A percentile compares a stretch with the other conserved stretches of the same genome.
phyloP scores from a whole-genome alignment of 2,113 vertebrate genomes.

The Manacus vitellinus region DNA sequence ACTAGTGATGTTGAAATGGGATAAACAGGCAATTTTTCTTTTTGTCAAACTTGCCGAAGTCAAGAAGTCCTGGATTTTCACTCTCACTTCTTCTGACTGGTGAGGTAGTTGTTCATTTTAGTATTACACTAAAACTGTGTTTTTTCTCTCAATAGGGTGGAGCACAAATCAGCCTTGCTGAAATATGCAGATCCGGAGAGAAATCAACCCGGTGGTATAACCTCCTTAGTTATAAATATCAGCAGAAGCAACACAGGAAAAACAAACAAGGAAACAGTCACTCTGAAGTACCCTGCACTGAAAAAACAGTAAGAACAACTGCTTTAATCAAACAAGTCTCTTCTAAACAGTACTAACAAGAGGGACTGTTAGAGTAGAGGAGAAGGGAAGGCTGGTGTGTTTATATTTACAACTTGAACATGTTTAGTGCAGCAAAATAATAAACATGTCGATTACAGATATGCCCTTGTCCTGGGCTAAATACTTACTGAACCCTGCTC shows the following conservation, averaged over 20 bases:
- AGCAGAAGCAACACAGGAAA: conserved; percentile 78
- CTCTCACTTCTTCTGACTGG: not conserved
- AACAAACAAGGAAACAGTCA: conserved; percentile 60
- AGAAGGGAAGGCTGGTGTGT: not conserved
- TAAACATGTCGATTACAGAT: not conserved
- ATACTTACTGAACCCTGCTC: not conserved
- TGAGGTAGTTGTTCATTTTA: not conserved
- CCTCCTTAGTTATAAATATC: conserved; percentile 85
- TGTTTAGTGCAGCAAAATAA: not conserved
- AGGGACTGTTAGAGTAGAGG: not conserved
- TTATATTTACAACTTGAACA: not conserved
- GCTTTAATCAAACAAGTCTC: not conserved
- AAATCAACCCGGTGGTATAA: conserved; percentile 90
- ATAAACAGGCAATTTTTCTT: not conserved
- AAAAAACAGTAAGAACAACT: conserved; percentile 68
- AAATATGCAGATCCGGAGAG: conserved; percentile 84
- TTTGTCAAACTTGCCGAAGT: not conserved
- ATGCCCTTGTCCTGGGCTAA: not conserved
- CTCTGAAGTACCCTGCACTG: conserved; percentile 37
- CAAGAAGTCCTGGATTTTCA: not conserved
- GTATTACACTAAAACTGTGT: not conserved
- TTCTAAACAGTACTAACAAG: not conserved
- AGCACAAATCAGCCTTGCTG: conserved; percentile 94
- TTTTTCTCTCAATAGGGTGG: conserved; percentile 80
- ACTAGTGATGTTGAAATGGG: not conserved